Evolutionary conservation across 2,113 vertebrate species (phyloP), one percentile per base, ranked within the genome.

Genomic region (Tragelaphus imberbis): DNA sequence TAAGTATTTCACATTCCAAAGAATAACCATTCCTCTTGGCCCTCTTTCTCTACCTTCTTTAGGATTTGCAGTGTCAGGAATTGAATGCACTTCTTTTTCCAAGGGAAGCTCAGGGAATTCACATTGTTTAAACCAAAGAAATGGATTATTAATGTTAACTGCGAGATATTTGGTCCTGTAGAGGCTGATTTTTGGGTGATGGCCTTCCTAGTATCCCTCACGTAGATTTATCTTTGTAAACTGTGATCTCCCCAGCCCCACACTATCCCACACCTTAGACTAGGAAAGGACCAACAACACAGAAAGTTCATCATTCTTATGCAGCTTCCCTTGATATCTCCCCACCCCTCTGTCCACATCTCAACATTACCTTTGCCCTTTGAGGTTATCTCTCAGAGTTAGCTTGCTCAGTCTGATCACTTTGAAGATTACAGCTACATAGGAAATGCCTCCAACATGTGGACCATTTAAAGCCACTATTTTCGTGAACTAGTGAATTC

Each of bases 1-100:
- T 27, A 95, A 87, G 25, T 92, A 94, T 77, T 95, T 95, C 65
- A 92, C 53, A 84, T 96, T 94, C 30, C 19, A 61, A 89, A 94
- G 23, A 53, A 12, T 55, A 94, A 84, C 80, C 28, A 23, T 96
- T 9, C 36, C 53, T 92, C 3, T n/a, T 92, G 55, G 63, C 3
- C 17, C 11, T 56, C 30, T 16, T 95, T 55, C 27, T 93, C 36
- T 44, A 88, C n/a, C 25, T 92, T 88, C 5, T 25, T 94, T 86
- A 96, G 13, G 5, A 90, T 80, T 94, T 90, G 44, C 84, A 28
- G 30, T 61, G 17, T 81, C 58, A 80, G 25, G 44, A 6, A 88
- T 53, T 84, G 40, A 88, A 88, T 55, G 36, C 59, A 84, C 25
- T 36, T 91, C 47, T 92, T 93, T 93, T 51, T 65, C 19, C 9